Percentiles rank a stretch among this genome's conserved stretches.
These are phyloP conservation scores for Hymenopus coronatus DNA, from an alignment of 2,888 invertebrate species.

Conservation along the genomic window DNA sequence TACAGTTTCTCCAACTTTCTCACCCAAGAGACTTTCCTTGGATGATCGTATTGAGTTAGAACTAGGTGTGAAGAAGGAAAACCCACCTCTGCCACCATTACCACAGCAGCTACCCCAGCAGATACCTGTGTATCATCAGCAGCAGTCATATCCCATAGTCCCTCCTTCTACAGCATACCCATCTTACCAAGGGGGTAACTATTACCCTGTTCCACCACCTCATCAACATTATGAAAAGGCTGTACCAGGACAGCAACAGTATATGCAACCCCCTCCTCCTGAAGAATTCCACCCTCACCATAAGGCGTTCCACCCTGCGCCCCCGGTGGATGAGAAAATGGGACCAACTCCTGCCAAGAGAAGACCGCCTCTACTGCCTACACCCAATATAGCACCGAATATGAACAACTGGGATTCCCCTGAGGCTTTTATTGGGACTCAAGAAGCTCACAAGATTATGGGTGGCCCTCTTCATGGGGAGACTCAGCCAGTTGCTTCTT, in stretches of 20 bases:
- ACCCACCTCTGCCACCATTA: constrained; percentile 33
- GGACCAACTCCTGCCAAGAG: background rate
- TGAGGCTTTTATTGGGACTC: constrained; percentile 29
- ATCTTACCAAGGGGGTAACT: background rate
- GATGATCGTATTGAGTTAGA: constrained; percentile 61
- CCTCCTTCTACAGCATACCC: background rate
- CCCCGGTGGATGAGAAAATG: background rate
- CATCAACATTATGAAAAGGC: background rate
- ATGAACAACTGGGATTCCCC: constrained; percentile 29
- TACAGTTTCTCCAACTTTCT: constrained; percentile 37
- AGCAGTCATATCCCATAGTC: background rate
- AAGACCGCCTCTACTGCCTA: constrained; percentile 24
- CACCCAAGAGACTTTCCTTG: constrained; percentile 57
- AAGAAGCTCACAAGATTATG: background rate
- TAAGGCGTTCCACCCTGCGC: background rate
- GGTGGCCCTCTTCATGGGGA: background rate
- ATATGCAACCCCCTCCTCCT: constrained; percentile 4
- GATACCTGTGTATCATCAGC: constrained; percentile 36
- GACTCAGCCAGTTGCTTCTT: background rate
- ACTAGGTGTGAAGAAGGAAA: constrained; percentile 52
- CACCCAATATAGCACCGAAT: constrained; percentile 20
- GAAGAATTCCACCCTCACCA: background rate
- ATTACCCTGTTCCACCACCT: background rate
- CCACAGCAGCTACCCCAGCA: constrained; percentile 24
- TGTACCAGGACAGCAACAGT: background rate